phyloP scores from a whole-genome alignment of 2,888 invertebrate genomes.

The Monochamus alternatus region DNA sequence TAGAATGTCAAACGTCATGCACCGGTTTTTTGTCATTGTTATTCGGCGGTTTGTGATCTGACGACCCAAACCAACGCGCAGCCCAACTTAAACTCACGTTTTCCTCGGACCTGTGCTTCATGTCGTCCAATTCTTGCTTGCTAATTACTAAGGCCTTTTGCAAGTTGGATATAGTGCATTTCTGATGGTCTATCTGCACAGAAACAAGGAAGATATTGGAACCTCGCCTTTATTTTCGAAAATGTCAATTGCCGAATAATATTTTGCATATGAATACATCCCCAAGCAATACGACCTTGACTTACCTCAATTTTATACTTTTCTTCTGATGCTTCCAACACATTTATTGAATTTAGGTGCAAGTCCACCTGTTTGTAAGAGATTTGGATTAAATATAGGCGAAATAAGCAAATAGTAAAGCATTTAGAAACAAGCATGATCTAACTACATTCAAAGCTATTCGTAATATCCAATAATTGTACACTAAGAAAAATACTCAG shows the following conservation, averaged over 20 bases:
- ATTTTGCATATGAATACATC: too few relatives aligned
- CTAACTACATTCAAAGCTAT: neutral
- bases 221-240: too few relatives aligned
- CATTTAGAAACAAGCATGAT: neutral
- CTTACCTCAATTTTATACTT: slow-evolving; percentile 65
- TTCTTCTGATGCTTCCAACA: slow-evolving; percentile 65
- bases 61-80: slow-evolving; percentile 65
- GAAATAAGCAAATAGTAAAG: neutral
- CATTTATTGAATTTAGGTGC: slow-evolving; percentile 65
- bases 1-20: slow-evolving; percentile 66
- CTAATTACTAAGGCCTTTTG: slow-evolving; percentile 66
- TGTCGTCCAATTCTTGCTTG: slow-evolving; percentile 66
- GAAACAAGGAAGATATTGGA: neutral
- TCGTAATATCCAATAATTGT: neutral
- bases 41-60: slow-evolving; percentile 54
- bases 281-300: neutral
- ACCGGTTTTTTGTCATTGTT: slow-evolving; percentile 60
- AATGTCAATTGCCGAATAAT: too few relatives aligned
- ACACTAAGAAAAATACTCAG: neutral
- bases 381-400: slow-evolving; percentile 21
- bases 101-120: slow-evolving; percentile 61
- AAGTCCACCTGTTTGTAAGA: slow-evolving; percentile 63
- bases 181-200: slow-evolving; percentile 66
- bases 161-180: slow-evolving; percentile 64
- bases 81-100: slow-evolving; percentile 68